Base-by-base conservation (phyloP, 1,140 invertebrate genomes). In the Trachelipus rathkii region DNA sequence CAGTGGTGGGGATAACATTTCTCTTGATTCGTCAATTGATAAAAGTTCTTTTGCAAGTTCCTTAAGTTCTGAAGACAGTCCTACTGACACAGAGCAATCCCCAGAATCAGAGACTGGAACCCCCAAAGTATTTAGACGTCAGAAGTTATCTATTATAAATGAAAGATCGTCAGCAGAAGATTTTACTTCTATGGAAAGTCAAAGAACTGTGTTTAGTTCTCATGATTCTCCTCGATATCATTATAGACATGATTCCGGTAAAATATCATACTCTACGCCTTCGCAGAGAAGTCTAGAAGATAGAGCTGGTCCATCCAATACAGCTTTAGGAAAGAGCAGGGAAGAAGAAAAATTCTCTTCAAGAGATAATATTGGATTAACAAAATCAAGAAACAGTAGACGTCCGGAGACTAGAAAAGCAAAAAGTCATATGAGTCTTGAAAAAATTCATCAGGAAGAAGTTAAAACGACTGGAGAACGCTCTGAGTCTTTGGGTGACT, bases 331-430 rank as follows among this genome's bases (percentile, higher is more conserved):
- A 60, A 13, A 19, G 11, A 60, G 19, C 8, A 60, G 19, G 19
- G 50, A 93, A 80, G 77, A 81, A 44, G 80, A 81, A 15, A 81
- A 81, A 46, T 81, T 81, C 45, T 77, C 75, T 66, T 75, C 73
- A 1, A 74, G 77, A 10, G 80, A 81, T 21, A 75, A 77, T 60
- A 75, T 93, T 92, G 0, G 84, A 92, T 53, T 92, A 90, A 1
- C 87, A 90, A 24, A 84, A 91, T 33, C 92, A 90, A 21, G 88
- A 88, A 78, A 89, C 87, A 81, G 85, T 82, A 74, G 84, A 85
- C 72, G 85, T 86, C 79, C 86, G 67, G 80, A 81, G 33, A 70
- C 80, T 19, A 53, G 80, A 44, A 81, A 81, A 33, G 80, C 80
- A 11, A 81, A 81, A 68, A 79, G 77, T 44, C 80, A 81, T 70